Conservation (phyloP, 2,888 invertebrate genomes). For the Odontomyia ornata region DNA sequence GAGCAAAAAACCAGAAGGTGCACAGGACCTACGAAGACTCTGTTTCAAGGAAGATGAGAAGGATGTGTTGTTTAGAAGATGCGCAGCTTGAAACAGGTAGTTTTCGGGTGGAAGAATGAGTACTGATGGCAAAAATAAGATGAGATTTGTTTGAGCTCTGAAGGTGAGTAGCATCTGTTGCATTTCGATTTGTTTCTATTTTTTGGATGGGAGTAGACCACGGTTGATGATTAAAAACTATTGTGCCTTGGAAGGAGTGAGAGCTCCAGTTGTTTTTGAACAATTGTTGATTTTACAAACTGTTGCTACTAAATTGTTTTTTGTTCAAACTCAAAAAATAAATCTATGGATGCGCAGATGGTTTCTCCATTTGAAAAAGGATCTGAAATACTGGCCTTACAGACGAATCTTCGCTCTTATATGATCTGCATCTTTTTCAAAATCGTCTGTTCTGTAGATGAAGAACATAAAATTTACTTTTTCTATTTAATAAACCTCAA, state of each 20-base stretch:
- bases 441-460: too few relatives aligned
- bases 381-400: too few relatives aligned
- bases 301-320: constrained; percentile 19
- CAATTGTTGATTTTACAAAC: constrained; percentile 30
- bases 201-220: neutral
- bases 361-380: neutral
- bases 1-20: constrained; percentile 16
- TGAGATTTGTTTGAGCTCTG: constrained; percentile 28
- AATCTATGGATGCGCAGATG: constrained; percentile 27
- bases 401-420: too few relatives aligned
- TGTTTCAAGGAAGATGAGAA: constrained; percentile 16
- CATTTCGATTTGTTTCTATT: neutral
- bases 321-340: neutral
- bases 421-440: too few relatives aligned
- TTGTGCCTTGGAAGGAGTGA: constrained; percentile 16
- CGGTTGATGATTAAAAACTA: neutral
- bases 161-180: constrained; percentile 30
- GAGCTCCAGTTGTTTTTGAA: constrained; percentile 14
- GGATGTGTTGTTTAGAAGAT: constrained; percentile 22
- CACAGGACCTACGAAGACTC: constrained; percentile 15
- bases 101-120: neutral
- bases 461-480: too few relatives aligned
- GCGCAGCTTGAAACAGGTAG: constrained; percentile 45
- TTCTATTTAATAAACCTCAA: too few relatives aligned
- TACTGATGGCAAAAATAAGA: constrained; percentile 11